These are phyloP conservation scores for Oophaga pumilio DNA, from an alignment of 2,113 vertebrate genomes.

Conservation along the genomic window DNA sequence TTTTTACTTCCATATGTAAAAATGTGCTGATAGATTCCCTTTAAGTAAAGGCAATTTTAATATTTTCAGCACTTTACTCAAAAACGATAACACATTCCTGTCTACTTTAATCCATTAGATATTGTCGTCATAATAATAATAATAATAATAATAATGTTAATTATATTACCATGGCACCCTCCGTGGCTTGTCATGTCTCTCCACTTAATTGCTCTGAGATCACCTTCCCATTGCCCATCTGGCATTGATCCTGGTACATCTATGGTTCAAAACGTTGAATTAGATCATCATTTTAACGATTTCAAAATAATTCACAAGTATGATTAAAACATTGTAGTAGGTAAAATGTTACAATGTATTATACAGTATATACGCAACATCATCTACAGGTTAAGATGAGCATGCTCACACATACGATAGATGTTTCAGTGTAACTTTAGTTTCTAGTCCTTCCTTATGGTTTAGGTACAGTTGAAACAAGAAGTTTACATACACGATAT, in stretches of 20 bases:
- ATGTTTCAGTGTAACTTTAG: no score
- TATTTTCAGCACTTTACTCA: not conserved
- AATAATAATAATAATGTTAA: not conserved
- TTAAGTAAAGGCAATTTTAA: not conserved
- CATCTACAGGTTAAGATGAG: not conserved
- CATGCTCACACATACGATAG: not conserved
- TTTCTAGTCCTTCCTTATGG: no score
- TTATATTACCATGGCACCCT: conserved; percentile 70
- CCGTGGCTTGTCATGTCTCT: conserved; percentile 67
- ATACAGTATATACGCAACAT: no score
- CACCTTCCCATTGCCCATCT: conserved; percentile 66
- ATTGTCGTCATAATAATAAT: not conserved
- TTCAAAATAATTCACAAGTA: not conserved
- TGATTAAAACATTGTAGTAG: not conserved
- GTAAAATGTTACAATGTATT: not conserved
- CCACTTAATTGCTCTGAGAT: conserved; percentile 72
- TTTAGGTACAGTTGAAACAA: no score
- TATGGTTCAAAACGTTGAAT: conserved; percentile 53
- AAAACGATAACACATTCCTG: not conserved
- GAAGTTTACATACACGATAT: no score
- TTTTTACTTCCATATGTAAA: no score
- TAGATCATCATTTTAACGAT: not conserved
- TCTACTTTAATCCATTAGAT: not conserved
- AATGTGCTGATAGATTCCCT: no score
- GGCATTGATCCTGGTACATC: conserved; percentile 72